A percentile compares a stretch with the other conserved stretches of the same genome.
These are phyloP conservation scores for Eulemur mongoz DNA, from an alignment of 2,797 vertebrate genomes.

Conservation along the genomic window DNA sequence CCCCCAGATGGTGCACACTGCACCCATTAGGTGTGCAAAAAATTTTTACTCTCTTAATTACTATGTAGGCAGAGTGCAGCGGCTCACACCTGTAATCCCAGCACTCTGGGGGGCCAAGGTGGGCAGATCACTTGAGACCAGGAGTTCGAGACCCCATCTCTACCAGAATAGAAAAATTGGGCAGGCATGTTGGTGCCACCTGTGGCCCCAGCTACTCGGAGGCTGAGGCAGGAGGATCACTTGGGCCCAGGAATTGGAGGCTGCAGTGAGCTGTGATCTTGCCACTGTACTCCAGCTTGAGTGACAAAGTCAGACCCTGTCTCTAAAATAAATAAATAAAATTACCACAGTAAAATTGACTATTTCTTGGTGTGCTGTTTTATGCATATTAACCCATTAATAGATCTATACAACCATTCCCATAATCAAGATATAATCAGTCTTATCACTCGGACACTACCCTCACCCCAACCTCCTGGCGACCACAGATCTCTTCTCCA, in stretches of 20 bases:
- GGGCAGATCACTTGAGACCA: background rate
- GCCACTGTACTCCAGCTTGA: background rate
- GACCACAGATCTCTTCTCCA: background rate
- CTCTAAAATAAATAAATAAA: background rate
- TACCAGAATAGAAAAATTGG: background rate
- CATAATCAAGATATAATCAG: background rate
- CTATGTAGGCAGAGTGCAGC: background rate
- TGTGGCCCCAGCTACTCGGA: background rate
- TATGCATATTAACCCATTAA: background rate
- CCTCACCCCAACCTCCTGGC: background rate
- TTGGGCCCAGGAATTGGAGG: too few relatives aligned
- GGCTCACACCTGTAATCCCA: background rate
- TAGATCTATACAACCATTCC: background rate
- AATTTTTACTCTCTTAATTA: background rate
- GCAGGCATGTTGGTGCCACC: background rate
- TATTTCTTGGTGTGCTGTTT: background rate
- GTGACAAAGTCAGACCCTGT: background rate
- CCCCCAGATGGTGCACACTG: too few relatives aligned
- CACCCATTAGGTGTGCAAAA: background rate
- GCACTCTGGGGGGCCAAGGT: background rate
- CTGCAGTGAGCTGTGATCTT: background rate
- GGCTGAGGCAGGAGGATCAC: background rate
- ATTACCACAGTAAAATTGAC: background rate
- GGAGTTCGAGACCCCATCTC: background rate
- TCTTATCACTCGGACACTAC: background rate